phyloP scores from a whole-genome alignment of 2,113 vertebrate species.

The Rhegmatorhina hoffmannsi region DNA sequence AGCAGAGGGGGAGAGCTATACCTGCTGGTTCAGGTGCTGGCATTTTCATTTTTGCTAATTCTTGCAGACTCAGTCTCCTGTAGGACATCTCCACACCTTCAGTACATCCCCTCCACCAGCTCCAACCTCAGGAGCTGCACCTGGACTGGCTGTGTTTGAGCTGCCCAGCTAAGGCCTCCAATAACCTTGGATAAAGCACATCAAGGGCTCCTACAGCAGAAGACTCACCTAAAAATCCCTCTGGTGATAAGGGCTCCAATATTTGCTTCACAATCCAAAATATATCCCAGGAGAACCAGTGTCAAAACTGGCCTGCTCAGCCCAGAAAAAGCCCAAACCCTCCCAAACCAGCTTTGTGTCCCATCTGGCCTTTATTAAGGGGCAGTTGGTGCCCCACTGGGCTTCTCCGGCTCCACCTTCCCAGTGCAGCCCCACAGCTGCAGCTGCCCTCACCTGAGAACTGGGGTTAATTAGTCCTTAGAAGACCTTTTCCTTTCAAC shows the following conservation, averaged over 20 bases:
- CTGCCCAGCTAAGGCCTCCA: background rate
- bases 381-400: background rate
- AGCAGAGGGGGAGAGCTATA: background rate
- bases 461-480: background rate
- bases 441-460: background rate
- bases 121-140: background rate
- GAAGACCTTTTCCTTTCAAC: background rate
- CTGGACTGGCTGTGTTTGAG: background rate
- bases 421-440: background rate
- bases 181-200: background rate
- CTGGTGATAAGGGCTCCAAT: background rate
- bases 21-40: background rate
- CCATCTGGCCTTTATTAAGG: background rate
- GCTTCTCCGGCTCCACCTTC: background rate
- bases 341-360: rapidly evolving
- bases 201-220: background rate
- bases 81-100: background rate
- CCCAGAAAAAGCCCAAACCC: rapidly evolving
- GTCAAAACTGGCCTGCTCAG: rapidly evolving
- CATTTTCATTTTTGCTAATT: background rate
- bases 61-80: background rate
- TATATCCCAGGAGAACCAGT: rapidly evolving
- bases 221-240: background rate
- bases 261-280: background rate
- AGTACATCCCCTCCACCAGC: background rate